These are phyloP conservation scores for Cyclopterus lumpus DNA, from an alignment of 2,797 vertebrate species.

Conservation along the genomic window DNA sequence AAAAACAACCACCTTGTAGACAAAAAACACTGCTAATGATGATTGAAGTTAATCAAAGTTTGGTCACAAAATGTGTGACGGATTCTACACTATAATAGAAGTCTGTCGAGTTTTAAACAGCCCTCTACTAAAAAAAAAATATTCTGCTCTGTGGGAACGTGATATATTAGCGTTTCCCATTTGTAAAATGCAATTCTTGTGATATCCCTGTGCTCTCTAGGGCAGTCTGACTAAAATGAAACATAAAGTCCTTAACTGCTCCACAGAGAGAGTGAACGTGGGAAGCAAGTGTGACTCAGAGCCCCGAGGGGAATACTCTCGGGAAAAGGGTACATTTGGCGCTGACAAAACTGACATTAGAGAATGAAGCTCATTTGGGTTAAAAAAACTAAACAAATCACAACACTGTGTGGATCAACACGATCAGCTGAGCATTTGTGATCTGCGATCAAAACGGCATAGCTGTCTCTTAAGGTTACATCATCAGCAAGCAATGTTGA, in stretches of 20 bases:
- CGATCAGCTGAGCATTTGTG: slow-evolving; percentile 28
- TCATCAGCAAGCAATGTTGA: slow-evolving; percentile 17
- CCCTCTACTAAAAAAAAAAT: not conserved
- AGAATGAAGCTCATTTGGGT: slow-evolving; percentile 49
- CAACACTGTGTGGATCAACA: slow-evolving; percentile 25
- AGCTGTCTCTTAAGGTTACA: slow-evolving; percentile 24
- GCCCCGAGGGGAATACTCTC: slow-evolving; percentile 24
- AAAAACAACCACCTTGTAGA: not conserved
- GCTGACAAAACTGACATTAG: slow-evolving; percentile 43
- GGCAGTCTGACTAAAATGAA: slow-evolving; percentile 37
- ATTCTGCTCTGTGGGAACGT: not conserved
- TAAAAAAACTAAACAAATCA: slow-evolving; percentile 4
- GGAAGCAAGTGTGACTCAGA: slow-evolving; percentile 48
- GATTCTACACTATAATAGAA: slow-evolving; percentile 3
- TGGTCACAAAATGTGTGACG: not conserved
- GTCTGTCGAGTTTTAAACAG: slow-evolving; percentile 1
- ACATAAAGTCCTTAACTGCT: slow-evolving; percentile 42
- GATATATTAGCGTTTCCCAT: slow-evolving; percentile 21
- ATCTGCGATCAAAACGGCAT: slow-evolving; percentile 16
- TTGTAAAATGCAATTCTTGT: not conserved
- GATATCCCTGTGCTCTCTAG: slow-evolving; percentile 17
- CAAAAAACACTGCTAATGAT: slow-evolving; percentile 19
- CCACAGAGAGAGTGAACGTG: slow-evolving; percentile 35
- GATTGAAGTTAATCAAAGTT: slow-evolving; percentile 11
- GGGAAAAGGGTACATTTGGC: slow-evolving; percentile 43